A percentile compares a stretch with the other conserved stretches of the same genome.
Conservation (phyloP, 2,113 vertebrate species). For the Rallus limicola region DNA sequence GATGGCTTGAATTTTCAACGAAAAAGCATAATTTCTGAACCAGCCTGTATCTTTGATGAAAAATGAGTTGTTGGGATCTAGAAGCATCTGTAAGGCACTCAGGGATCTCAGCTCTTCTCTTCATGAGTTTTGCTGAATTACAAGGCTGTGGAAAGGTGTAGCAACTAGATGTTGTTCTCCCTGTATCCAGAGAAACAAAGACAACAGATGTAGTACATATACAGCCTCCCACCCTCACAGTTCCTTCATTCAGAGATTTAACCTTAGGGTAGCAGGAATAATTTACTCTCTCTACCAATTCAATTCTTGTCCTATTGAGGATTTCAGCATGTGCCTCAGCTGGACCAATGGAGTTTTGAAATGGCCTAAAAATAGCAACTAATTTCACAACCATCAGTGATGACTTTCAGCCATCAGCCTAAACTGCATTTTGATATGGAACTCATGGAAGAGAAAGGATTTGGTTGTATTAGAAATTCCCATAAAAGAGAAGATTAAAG, state of each 20-base stretch:
- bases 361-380: conserved; percentile 7
- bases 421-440: not conserved
- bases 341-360: conserved; percentile 9
- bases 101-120: not conserved
- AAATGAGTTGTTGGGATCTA: not conserved
- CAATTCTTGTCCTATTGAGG: not conserved
- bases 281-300: not conserved
- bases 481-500: not conserved
- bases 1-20: conserved; percentile 4
- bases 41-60: not conserved
- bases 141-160: not conserved
- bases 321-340: not conserved
- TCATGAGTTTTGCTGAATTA: not conserved
- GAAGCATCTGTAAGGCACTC: not conserved
- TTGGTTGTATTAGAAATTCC: not conserved
- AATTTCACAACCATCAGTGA: not conserved
- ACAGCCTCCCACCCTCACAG: not conserved
- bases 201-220: not conserved
- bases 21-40: not conserved
- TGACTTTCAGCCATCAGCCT: not conserved
- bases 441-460: not conserved
- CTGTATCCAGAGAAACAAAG: not conserved
- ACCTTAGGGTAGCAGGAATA: not conserved
- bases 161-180: not conserved
- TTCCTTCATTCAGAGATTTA: not conserved